Evolutionary conservation across 2,797 vertebrate genomes (phyloP).

Genomic region (Phoeniculus purpureus): DNA sequence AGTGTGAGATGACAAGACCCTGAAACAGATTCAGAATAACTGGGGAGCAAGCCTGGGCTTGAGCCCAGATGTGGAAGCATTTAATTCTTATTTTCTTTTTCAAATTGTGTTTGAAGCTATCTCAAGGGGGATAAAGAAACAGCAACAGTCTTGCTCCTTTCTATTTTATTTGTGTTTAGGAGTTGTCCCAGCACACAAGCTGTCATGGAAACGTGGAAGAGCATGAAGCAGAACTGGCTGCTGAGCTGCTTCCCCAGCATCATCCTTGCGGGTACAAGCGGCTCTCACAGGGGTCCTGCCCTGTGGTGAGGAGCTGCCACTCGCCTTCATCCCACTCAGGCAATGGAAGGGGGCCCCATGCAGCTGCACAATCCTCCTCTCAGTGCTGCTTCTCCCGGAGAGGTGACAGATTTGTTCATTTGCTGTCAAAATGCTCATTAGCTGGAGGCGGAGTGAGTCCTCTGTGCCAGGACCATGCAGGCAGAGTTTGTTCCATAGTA

Average conservation of each 20-base stretch:
- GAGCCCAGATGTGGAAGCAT: background rate
- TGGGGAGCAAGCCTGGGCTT: background rate
- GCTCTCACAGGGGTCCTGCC: background rate
- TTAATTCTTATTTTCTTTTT: background rate
- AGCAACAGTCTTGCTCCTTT: background rate
- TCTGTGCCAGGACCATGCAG: background rate
- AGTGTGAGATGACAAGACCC: background rate
- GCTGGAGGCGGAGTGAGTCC: background rate
- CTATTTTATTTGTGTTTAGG: background rate
- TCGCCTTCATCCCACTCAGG: background rate
- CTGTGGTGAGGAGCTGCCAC: background rate
- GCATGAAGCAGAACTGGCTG: background rate
- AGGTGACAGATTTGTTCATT: background rate
- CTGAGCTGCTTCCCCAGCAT: background rate
- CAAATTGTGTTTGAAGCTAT: background rate
- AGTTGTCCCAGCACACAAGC: background rate
- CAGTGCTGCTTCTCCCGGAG: rapidly evolving
- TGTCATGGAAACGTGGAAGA: background rate
- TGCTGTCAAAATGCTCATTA: background rate
- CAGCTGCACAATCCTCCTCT: background rate
- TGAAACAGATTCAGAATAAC: background rate
- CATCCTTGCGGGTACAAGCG: rapidly evolving
- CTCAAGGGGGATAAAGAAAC: background rate
- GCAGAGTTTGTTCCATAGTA: background rate
- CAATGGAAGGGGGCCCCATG: rapidly evolving